Conservation (phyloP, 2,888 invertebrate genomes). For the Aradus depressus region DNA sequence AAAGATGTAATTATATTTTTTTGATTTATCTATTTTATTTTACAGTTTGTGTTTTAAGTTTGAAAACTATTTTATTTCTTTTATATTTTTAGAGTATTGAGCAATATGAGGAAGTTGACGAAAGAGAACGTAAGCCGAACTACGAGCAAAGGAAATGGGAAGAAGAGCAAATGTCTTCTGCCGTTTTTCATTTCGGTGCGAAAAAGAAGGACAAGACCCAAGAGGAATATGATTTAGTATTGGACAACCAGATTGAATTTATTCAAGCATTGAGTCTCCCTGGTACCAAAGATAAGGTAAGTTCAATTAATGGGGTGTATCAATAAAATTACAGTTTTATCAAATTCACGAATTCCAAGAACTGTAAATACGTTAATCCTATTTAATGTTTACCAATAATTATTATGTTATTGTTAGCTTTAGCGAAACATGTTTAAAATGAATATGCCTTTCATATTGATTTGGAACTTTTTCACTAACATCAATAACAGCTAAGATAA, state of each 20-base stretch:
- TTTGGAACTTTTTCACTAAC: no score
- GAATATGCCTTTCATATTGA: no score
- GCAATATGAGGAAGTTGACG: slow-evolving; percentile 74
- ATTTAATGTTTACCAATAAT: no score
- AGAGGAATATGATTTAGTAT: slow-evolving; percentile 80
- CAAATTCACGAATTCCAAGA: not conserved
- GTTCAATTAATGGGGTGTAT: slow-evolving; percentile 6
- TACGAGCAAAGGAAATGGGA: slow-evolving; percentile 93
- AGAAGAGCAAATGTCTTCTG: slow-evolving; percentile 88
- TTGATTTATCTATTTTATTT: not conserved
- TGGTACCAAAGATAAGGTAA: slow-evolving; percentile 45
- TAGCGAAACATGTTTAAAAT: not conserved
- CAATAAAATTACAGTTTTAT: slow-evolving; percentile 3
- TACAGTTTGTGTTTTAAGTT: not conserved
- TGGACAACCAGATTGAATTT: slow-evolving; percentile 97
- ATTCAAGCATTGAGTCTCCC: slow-evolving; percentile 78
- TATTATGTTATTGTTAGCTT: not conserved
- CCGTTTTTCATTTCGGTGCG: slow-evolving; percentile 86
- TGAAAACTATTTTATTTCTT: not conserved
- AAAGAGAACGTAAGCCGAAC: slow-evolving; percentile 69
- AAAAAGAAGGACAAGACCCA: slow-evolving; percentile 59
- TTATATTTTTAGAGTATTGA: slow-evolving; percentile 27
- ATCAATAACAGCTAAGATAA: no score
- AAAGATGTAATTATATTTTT: slow-evolving; percentile 30
- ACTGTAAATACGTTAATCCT: no score